phyloP scores from a whole-genome alignment of 92 coral and sea anemone species.

The Zoanthus gigantus region DNA sequence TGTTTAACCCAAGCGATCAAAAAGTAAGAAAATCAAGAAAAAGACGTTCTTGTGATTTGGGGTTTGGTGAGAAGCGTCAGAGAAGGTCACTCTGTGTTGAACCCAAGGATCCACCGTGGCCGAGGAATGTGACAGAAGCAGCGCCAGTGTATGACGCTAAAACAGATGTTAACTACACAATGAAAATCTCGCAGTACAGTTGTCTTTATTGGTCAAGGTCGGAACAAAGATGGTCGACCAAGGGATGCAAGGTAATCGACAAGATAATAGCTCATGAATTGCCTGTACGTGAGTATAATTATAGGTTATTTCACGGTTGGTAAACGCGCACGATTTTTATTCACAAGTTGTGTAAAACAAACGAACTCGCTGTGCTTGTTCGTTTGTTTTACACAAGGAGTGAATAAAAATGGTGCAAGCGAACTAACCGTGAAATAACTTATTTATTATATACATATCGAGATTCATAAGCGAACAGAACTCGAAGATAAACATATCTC shows the following conservation, averaged over 20 bases:
- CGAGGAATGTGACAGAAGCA: slow-evolving; percentile 72
- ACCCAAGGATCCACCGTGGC: slow-evolving; percentile 83
- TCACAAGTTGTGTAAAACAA: too few species aligned
- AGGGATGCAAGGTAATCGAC: slow-evolving; percentile 72
- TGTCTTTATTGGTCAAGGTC: slow-evolving; percentile 77
- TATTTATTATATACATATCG: too few species aligned
- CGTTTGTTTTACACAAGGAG: too few species aligned
- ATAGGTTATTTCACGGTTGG: too few species aligned
- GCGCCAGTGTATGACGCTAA: slow-evolving; percentile 66
- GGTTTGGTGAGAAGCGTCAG: background rate
- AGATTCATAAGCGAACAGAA: too few species aligned
- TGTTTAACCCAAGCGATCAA: slow-evolving; percentile 5
- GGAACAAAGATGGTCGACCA: slow-evolving; percentile 63
- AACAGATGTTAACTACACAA: slow-evolving; percentile 80
- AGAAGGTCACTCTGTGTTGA: slow-evolving; percentile 67
- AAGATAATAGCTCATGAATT: too few species aligned
- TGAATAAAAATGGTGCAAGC: too few species aligned
- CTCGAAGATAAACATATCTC: too few species aligned
- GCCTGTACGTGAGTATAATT: too few species aligned
- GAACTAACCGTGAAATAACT: too few species aligned
- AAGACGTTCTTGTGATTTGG: slow-evolving; percentile 31
- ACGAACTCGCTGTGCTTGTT: too few species aligned
- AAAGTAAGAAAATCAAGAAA: slow-evolving; percentile 12
- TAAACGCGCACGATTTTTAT: too few species aligned
- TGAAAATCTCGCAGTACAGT: slow-evolving; percentile 50